Base-by-base conservation (phyloP, 2,888 invertebrate species). In the Andrena marginata region DNA sequence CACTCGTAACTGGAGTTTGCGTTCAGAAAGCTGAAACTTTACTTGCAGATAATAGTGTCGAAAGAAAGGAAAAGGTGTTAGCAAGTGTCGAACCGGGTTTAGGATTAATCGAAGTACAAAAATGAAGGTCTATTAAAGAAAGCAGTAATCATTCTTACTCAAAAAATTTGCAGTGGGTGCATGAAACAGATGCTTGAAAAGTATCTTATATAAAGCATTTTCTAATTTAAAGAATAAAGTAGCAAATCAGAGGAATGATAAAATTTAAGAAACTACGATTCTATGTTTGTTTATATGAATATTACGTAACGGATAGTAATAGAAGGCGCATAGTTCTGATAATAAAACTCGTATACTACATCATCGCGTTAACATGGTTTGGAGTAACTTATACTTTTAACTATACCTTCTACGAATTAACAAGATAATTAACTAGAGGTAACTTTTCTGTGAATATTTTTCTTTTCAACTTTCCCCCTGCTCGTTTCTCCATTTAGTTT, bases 281-380 rank as follows among this genome's bases (percentile, higher is more conserved):
- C 51, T 75, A 49, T 56, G 63, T 70, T 64, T 54, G 31, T 73
- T 59, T 49, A 48, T 49, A 65, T 26, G 23, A 65, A 72, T 33
- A 64, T 76, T 76, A 54, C 2, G 4, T 77, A 48, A 71, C 42
- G 3, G 54, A 31, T 77, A 71, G n/a, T 56, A 33, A 3, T 64
- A 64, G 48, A 64, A n/a, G 63, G 23, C 54, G 54, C 26, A 71
- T 76, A 76, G 64, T 76, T 71, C 23, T 48, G 31, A 23, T 64
- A 63, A 56, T 35, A 10, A 63, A 64, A 77, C 63, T 13, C 56
- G n/a, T 71, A 63, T 63, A 77, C 49, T 68, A 48, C 23, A 75
- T 62, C 63, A 56, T 16, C 16, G 56, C 59, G 42, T 62, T 62
- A 62, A 78, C 20, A 62, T 67, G 49, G 33, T 75, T 75, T 16